Conservation (phyloP, 2,888 invertebrate genomes). For the Mimumesa dahlbomi region DNA sequence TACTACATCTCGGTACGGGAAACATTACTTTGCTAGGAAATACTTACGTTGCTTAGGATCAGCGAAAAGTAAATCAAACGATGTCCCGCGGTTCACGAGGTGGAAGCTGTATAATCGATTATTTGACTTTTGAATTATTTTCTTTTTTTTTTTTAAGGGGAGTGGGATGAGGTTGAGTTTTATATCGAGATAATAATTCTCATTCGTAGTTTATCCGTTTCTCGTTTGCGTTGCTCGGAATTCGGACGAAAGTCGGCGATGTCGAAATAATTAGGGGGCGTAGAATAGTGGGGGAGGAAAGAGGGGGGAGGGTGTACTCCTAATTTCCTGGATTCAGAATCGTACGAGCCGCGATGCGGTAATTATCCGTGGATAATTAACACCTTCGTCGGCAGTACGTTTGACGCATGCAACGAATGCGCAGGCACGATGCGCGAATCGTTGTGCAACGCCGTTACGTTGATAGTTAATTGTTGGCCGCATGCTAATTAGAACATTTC, state of each 20-base stretch:
- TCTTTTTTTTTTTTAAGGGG: too few species aligned
- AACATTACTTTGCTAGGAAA: slow-evolving; percentile 46
- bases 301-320: too few species aligned
- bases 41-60: slow-evolving; percentile 33
- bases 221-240: too few species aligned
- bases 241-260: neutral
- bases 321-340: slow-evolving; percentile 35
- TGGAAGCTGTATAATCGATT: slow-evolving; percentile 12
- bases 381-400: slow-evolving; percentile 42
- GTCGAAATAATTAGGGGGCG: neutral
- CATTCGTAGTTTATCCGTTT: too few species aligned
- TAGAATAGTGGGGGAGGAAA: slow-evolving; percentile 14
- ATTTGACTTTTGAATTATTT: too few species aligned
- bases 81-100: slow-evolving; percentile 36
- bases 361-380: slow-evolving; percentile 59
- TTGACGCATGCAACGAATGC: slow-evolving; percentile 18
- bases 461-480: slow-evolving; percentile 32
- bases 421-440: slow-evolving; percentile 30
- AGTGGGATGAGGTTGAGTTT: neutral
- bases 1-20: slow-evolving; percentile 34
- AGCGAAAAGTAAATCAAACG: slow-evolving; percentile 41
- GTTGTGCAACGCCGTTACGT: slow-evolving; percentile 54
- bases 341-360: slow-evolving; percentile 15
- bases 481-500: slow-evolving; percentile 58
- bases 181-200: neutral